Percentiles rank a stretch among this genome's conserved stretches.
These are phyloP conservation scores for Scylla paramamosain DNA, from an alignment of 1,140 invertebrate genomes.

Conservation along the genomic window DNA sequence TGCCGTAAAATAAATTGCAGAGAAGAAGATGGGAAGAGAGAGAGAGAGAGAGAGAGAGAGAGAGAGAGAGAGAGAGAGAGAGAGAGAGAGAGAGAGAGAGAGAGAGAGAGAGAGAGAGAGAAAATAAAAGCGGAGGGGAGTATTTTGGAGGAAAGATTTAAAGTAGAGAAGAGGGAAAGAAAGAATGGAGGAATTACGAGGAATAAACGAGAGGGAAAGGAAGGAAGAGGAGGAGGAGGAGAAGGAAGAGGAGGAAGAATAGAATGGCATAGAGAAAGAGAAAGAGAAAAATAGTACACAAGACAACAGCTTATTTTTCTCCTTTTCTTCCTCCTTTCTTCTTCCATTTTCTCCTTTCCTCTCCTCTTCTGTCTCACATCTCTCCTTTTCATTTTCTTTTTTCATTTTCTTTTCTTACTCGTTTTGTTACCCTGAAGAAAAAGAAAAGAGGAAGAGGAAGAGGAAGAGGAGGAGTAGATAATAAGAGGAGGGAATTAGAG, in stretches of 20 bases:
- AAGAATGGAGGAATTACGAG: not conserved
- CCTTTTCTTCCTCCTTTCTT: too few relatives aligned
- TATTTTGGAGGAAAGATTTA: too few relatives aligned
- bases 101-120: constrained; percentile 27
- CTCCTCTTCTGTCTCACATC: not conserved
- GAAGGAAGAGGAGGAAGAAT: not conserved
- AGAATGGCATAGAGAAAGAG: not conserved
- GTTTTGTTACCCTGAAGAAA: not conserved
- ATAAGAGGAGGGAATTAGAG: too few relatives aligned
- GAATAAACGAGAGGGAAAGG: not conserved
- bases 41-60: too few relatives aligned
- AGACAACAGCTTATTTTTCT: too few relatives aligned
- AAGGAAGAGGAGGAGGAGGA: too few relatives aligned
- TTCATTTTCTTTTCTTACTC: not conserved
- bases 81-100: not conserved
- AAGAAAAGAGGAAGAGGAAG: not conserved
- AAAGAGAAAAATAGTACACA: too few relatives aligned
- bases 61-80: too few relatives aligned
- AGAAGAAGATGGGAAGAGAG: too few relatives aligned
- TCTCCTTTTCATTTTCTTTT: not conserved
- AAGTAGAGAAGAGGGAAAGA: too few relatives aligned
- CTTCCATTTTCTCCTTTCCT: too few relatives aligned
- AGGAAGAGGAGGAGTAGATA: not conserved
- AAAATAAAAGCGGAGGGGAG: not conserved
- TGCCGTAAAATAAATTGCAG: too few relatives aligned